Percentiles rank a stretch among this genome's conserved stretches.
phyloP scores from a whole-genome alignment of 2,113 vertebrate genomes.

The Mola mola region DNA sequence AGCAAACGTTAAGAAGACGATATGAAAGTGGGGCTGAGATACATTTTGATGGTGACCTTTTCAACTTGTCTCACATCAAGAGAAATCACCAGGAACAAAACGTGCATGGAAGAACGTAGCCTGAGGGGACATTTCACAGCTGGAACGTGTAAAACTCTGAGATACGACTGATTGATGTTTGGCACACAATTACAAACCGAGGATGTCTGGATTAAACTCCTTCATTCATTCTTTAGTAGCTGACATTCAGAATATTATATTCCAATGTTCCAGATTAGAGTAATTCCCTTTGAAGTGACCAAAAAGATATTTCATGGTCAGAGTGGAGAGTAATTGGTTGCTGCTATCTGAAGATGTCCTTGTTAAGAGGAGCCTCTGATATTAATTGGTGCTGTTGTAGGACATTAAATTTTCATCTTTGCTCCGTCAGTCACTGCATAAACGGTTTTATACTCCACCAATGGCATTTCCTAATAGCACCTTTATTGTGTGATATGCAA shows the following conservation, averaged over 20 bases:
- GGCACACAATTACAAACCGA: slow-evolving; percentile 30
- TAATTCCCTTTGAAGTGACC: slow-evolving; percentile 54
- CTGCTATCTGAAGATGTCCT: slow-evolving; percentile 47
- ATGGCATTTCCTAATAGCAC: slow-evolving; percentile 11
- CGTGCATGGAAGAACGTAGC: slow-evolving; percentile 2
- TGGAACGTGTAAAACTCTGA: slow-evolving; percentile 18
- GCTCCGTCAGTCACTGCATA: slow-evolving; percentile 47
- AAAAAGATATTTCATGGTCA: slow-evolving; percentile 44
- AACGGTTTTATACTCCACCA: slow-evolving; percentile 32
- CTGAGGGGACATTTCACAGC: slow-evolving; percentile 25
- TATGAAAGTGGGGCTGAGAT: not conserved
- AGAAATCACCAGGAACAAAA: slow-evolving; percentile 3
- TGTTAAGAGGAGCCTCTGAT: slow-evolving; percentile 41
- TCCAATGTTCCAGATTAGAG: slow-evolving; percentile 40
- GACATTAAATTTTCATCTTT: slow-evolving; percentile 44
- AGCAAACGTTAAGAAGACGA: not conserved
- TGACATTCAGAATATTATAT: slow-evolving; percentile 57
- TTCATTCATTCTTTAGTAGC: slow-evolving; percentile 49
- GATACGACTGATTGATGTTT: slow-evolving; percentile 38
- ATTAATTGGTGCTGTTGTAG: slow-evolving; percentile 55
- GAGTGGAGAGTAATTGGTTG: slow-evolving; percentile 62
- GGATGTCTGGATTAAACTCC: slow-evolving; percentile 48
- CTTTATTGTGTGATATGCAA: slow-evolving; percentile 30
- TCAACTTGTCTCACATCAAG: slow-evolving; percentile 23
- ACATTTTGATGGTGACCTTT: slow-evolving; percentile 20